A percentile compares a stretch with the other conserved stretches of the same genome.
Conservation (phyloP, 2,113 vertebrate species). For the Phrynosoma platyrhinos region DNA sequence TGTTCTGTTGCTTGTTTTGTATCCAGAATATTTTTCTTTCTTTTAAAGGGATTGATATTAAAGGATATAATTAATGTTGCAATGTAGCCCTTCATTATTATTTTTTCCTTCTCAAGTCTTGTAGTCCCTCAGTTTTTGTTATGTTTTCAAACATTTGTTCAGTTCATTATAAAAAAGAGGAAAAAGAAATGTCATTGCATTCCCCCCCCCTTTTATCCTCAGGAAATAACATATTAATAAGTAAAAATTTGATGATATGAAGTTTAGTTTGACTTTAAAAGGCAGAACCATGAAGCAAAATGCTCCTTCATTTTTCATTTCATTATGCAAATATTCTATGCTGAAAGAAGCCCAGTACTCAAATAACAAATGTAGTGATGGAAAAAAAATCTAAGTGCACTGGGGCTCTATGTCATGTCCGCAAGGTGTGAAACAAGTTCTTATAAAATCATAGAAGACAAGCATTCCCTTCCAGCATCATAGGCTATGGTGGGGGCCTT, state of each 20-base stretch:
- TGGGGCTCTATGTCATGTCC: not conserved
- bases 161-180: not conserved
- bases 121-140: not conserved
- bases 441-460: not conserved
- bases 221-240: not conserved
- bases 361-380: not conserved
- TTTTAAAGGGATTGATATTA: not conserved
- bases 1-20: not conserved
- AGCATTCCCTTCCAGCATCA: not conserved
- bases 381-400: not conserved
- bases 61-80: not conserved
- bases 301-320: not conserved
- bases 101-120: constrained; percentile 9
- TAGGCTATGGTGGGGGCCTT: no score
- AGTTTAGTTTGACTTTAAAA: not conserved
- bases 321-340: not conserved
- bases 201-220: not conserved
- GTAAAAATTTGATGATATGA: not conserved
- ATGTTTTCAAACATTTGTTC: not conserved
- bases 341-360: not conserved
- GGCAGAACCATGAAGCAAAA: not conserved
- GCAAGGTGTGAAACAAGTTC: not conserved
- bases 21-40: not conserved
- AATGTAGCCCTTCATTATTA: not conserved
- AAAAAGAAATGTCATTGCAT: not conserved